Evolutionary conservation across 2,113 vertebrate species (phyloP).

Genomic region (Vombatus ursinus): DNA sequence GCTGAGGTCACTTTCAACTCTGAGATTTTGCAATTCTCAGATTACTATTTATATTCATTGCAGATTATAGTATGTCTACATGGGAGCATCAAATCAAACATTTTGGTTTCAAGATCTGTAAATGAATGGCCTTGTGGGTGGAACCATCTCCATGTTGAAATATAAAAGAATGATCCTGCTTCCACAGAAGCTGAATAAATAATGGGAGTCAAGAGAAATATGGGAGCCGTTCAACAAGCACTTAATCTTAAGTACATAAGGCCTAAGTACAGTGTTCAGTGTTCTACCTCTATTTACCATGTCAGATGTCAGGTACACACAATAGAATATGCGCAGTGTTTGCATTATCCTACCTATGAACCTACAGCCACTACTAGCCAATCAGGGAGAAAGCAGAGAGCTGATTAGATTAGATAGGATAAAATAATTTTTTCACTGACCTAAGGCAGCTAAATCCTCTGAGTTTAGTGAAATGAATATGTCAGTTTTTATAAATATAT

Average conservation of each 20-base stretch:
- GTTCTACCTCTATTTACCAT: background rate
- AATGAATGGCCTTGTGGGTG: background rate
- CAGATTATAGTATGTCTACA: background rate
- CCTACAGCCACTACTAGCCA: background rate
- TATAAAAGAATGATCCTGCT: background rate
- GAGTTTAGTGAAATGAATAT: background rate
- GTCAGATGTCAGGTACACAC: background rate
- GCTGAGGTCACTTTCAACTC: background rate
- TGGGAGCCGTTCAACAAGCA: background rate
- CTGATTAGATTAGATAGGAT: background rate
- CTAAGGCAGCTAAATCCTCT: background rate
- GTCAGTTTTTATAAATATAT: background rate
- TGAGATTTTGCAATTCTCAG: background rate
- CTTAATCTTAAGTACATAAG: background rate
- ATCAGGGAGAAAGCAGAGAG: background rate
- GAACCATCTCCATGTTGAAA: background rate
- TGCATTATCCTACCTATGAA: background rate
- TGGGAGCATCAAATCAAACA: too few relatives aligned
- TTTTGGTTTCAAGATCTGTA: background rate
- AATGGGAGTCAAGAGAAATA: background rate
- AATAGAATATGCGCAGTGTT: background rate
- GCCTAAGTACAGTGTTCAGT: background rate
- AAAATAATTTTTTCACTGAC: background rate
- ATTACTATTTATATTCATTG: background rate
- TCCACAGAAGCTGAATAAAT: background rate